Evolutionary conservation across 2,113 vertebrate species (phyloP), one percentile per base, ranked within the genome.

Genomic region (Sinocyclocheilus rhinocerous): DNA sequence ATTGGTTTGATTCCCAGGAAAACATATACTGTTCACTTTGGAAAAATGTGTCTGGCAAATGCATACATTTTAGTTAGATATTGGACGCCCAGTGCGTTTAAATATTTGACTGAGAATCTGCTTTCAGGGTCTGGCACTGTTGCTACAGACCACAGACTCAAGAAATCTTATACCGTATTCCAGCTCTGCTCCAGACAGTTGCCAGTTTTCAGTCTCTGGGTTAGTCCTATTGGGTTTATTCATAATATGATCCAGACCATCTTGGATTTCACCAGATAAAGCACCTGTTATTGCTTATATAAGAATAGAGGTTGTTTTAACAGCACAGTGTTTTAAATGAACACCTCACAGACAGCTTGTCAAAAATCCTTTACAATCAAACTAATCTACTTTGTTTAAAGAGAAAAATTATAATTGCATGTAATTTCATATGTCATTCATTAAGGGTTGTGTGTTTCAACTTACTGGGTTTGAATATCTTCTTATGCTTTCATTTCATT

Each of bases 161-260:
- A 20, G 33, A 22, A 72, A 39, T 36, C 8, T 33, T 18, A 33
- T 18, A 33, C 65, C 8, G 29, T 69, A 69, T 69, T 73, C 12
- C 55, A 87, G 42, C 42, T 65, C 52, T 57, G 15, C 36, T 55
- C 7, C n/a, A 29, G 52, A 76, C 16, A 33, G 26, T 67, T 67
- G 63, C 15, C 75, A 52, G 29, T 79, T 12, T 48, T 87, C 36
- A 65, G 6, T 76, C 45, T 63, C 18, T n/a, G 20, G 18, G n/a
- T 65, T 61, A 33, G 69, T 65, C 67, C 57, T 9, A n/a, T 70
- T 45, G 33, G 42, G 7, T 69, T 85, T 85, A 36, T 73, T 75
- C 65, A 61, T 78, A 87, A 84, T 84, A 10, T 80, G 76, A 39
- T 52, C 50, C 82, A 87, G 86, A 84, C 50, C 61, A 79, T 69